phyloP scores from a whole-genome alignment of 2,113 vertebrate species.

The Seriola dumerili region DNA sequence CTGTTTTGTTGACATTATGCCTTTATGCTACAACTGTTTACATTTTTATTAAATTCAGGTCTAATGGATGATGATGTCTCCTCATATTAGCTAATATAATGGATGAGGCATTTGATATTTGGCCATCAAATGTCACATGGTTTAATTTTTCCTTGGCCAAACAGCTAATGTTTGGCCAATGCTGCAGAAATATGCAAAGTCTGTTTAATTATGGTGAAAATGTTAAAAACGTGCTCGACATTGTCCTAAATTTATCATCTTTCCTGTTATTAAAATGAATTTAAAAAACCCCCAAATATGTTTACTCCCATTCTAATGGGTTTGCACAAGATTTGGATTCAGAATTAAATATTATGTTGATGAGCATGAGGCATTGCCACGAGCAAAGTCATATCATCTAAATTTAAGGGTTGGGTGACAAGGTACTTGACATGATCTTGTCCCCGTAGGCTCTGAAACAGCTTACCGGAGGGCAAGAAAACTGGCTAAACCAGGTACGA shows the following conservation, averaged over 20 bases:
- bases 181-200: background rate
- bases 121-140: background rate
- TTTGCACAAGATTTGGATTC: slow-evolving; percentile 29
- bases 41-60: background rate
- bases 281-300: background rate
- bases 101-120: background rate
- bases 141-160: background rate
- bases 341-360: slow-evolving; percentile 60
- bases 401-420: slow-evolving; percentile 62
- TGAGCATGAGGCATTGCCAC: slow-evolving; percentile 59
- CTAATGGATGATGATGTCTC: too few relatives aligned
- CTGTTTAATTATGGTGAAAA: background rate
- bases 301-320: background rate
- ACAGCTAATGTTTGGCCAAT: background rate
- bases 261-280: slow-evolving; percentile 10
- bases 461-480: slow-evolving; percentile 63
- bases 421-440: slow-evolving; percentile 66
- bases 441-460: slow-evolving; percentile 60
- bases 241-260: slow-evolving; percentile 16
- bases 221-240: background rate
- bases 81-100: background rate
- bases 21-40: background rate
- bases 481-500: slow-evolving; percentile 42
- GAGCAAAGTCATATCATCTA: slow-evolving; percentile 66
- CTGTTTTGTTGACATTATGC: background rate